Evolutionary conservation across 2,113 vertebrate genomes (phyloP).

Genomic region (Pelmatolapia mariae): DNA sequence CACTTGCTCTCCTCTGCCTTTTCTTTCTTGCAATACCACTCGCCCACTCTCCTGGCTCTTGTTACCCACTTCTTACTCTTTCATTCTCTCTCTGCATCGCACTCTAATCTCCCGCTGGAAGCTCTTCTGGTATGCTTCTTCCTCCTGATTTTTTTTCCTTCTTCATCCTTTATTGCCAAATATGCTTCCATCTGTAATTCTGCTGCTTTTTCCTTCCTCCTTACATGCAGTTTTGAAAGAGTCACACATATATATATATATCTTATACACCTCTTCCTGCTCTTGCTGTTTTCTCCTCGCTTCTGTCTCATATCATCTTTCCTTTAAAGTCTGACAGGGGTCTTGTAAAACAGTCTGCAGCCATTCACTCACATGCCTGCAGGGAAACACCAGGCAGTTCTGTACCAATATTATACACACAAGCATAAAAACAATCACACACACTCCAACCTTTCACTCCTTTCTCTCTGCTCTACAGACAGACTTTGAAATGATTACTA

Average conservation of each 20-base stretch:
- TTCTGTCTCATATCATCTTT: slow-evolving; percentile 5
- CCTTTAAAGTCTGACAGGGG: slow-evolving; percentile 12
- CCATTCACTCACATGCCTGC: slow-evolving; percentile 28
- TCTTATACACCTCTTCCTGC: background rate
- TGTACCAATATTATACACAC: background rate
- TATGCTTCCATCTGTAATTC: slow-evolving; percentile 8
- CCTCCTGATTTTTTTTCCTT: background rate
- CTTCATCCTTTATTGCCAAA: slow-evolving; percentile 16
- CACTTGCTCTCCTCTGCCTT: slow-evolving; percentile 27
- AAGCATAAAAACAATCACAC: background rate
- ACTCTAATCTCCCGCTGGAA: slow-evolving; percentile 56
- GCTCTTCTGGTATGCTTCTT: slow-evolving; percentile 40
- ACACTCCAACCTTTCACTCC: background rate
- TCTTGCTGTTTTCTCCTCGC: background rate
- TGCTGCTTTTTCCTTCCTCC: background rate
- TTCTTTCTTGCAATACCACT: slow-evolving; percentile 16
- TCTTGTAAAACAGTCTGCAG: slow-evolving; percentile 34
- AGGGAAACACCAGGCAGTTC: slow-evolving; percentile 22
- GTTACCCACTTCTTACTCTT: slow-evolving; percentile 32
- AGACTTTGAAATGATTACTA: slow-evolving; percentile 41
- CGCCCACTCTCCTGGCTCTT: slow-evolving; percentile 53
- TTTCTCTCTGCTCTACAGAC: slow-evolving; percentile 7
- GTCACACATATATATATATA: background rate
- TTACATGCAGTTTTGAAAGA: background rate
- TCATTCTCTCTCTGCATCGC: slow-evolving; percentile 18